phyloP scores from a whole-genome alignment of 2,113 vertebrate species.

The Suricata suricatta region DNA sequence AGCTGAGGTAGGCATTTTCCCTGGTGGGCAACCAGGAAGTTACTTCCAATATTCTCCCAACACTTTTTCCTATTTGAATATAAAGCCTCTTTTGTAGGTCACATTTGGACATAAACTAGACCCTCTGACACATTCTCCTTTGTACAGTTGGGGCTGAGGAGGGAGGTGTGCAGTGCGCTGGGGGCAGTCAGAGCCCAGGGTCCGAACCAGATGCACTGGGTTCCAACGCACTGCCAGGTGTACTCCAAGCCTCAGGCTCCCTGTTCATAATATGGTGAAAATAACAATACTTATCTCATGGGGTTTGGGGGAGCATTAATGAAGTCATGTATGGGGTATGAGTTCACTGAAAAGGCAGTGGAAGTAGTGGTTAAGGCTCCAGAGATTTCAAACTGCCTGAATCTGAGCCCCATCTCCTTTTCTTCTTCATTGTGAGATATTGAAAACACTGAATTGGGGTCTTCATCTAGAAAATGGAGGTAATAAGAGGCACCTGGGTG shows the following conservation, averaged over 20 bases:
- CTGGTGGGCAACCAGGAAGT: background rate
- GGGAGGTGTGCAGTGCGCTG: accelerated
- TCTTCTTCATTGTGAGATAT: background rate
- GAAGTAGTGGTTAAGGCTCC: background rate
- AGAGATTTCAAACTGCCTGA: background rate
- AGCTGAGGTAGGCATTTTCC: background rate
- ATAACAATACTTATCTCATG: background rate
- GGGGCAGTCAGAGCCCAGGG: background rate
- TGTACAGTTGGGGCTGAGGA: background rate
- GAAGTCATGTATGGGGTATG: background rate
- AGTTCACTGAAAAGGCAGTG: background rate
- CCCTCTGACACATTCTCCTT: background rate
- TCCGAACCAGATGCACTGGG: background rate
- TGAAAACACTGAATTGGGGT: background rate
- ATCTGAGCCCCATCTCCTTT: background rate
- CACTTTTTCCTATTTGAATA: background rate
- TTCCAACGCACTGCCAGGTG: background rate
- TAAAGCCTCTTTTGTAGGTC: background rate
- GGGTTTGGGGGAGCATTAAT: background rate
- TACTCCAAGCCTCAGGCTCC: background rate
- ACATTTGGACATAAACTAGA: background rate
- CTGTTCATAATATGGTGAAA: background rate
- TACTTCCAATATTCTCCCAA: background rate
- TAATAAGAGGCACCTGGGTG: too few species aligned
- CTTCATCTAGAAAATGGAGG: background rate